phyloP scores from a whole-genome alignment of 2,888 invertebrate genomes.

The Lumbricus terrestris region DNA sequence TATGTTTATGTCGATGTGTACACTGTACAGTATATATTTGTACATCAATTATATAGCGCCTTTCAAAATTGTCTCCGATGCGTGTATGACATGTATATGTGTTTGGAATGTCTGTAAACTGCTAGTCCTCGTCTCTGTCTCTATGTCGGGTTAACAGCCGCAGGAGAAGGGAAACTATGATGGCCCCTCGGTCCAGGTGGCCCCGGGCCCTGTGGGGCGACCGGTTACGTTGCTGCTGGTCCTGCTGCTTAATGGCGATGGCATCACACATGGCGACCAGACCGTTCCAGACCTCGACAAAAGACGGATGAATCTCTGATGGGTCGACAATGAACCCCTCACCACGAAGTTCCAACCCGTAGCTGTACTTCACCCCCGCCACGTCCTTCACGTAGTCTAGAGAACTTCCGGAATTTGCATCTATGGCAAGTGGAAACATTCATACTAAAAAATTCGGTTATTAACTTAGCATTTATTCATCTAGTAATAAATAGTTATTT shows the following conservation, averaged over 20 bases:
- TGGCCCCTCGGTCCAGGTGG: background rate
- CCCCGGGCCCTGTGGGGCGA: background rate
- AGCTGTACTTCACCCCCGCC: constrained; percentile 21
- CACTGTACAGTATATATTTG: too few species aligned
- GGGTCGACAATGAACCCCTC: constrained; percentile 21
- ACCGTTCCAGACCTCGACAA: constrained; percentile 28
- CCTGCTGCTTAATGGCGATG: background rate
- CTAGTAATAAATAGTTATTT: too few species aligned
- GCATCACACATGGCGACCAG: constrained; percentile 18
- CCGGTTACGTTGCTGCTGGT: background rate
- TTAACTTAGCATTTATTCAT: too few species aligned
- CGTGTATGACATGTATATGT: too few species aligned
- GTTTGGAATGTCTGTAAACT: too few species aligned
- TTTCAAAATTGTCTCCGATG: background rate
- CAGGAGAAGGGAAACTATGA: background rate
- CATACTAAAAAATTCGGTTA: too few species aligned
- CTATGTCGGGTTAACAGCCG: background rate
- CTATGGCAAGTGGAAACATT: constrained; percentile 18
- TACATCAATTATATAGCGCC: background rate
- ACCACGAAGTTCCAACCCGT: constrained; percentile 23
- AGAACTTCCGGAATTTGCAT: constrained; percentile 21
- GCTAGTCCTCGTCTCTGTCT: background rate
- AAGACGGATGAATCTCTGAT: constrained; percentile 22
- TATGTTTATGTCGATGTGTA: too few species aligned
- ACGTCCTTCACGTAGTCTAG: constrained; percentile 23